These are phyloP conservation scores for Papilio elwesi DNA, from an alignment of 2,888 invertebrate species.

Conservation along the genomic window DNA sequence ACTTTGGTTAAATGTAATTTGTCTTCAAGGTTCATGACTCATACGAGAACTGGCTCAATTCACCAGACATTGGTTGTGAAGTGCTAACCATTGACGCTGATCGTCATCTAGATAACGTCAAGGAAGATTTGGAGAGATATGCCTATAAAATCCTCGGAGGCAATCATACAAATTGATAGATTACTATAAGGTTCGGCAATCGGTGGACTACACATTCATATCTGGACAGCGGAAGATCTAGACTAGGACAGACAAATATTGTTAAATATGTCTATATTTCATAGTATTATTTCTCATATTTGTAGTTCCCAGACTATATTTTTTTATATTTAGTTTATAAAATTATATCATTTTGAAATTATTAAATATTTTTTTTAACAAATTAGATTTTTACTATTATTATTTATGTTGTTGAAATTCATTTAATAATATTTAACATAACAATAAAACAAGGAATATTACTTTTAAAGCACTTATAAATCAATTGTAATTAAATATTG, in stretches of 20 bases:
- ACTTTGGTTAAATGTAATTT: not conserved
- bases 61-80: constrained; percentile 72
- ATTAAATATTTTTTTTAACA: constrained; percentile 3
- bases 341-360: not conserved
- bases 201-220: no score
- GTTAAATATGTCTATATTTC: no score
- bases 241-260: no score
- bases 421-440: no score
- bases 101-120: constrained; percentile 60
- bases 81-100: constrained; percentile 78
- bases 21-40: constrained; percentile 71
- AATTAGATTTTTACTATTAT: not conserved
- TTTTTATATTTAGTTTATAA: no score
- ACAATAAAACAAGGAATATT: no score
- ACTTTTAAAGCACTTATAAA: no score
- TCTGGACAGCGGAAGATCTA: no score
- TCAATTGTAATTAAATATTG: no score
- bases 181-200: not conserved
- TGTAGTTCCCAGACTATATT: no score
- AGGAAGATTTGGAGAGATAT: constrained; percentile 72
- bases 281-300: no score
- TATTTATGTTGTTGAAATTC: no score
- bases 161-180: constrained; percentile 71
- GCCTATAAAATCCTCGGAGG: constrained; percentile 77
- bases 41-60: constrained; percentile 74